Evolutionary conservation across 2,797 vertebrate genomes (phyloP).

Genomic region (Spinus pinus): DNA sequence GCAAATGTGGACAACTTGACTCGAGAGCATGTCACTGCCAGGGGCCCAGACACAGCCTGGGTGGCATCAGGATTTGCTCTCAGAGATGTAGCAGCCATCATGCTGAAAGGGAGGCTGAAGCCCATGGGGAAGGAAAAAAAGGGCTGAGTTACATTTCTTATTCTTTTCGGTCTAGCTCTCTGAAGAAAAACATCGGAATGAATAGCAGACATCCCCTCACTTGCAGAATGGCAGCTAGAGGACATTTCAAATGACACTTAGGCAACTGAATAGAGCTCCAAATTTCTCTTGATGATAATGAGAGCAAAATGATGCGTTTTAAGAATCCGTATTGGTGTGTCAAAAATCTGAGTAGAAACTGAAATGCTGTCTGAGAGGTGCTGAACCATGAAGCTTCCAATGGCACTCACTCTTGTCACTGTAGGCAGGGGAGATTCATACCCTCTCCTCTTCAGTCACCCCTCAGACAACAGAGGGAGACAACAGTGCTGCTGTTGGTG

Average conservation of each 20-base stretch:
- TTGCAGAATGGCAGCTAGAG: not conserved
- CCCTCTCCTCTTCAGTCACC: not conserved
- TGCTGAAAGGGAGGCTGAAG: not conserved
- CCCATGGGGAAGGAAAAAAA: not conserved
- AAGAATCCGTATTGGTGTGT: not conserved
- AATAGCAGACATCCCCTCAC: not conserved
- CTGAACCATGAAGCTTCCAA: not conserved
- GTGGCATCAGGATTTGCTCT: not conserved
- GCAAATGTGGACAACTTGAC: accelerated
- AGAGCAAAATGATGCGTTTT: not conserved
- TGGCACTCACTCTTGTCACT: not conserved
- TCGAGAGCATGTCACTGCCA: not conserved
- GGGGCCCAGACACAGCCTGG: not conserved
- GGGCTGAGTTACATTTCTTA: not conserved
- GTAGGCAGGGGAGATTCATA: accelerated
- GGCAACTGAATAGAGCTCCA: not conserved
- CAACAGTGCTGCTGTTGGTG: not conserved
- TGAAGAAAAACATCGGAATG: not conserved
- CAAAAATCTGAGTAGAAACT: not conserved
- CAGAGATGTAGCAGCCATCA: accelerated
- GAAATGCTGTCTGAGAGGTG: not conserved
- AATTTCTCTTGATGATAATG: not conserved
- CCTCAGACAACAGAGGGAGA: not conserved
- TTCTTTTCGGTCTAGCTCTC: not conserved
- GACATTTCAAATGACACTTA: not conserved